These are phyloP conservation scores for pig (Sus scrofa) DNA, from an alignment of 2,113 vertebrate species.

Conservation along the genomic window T2T-Sscrofa CM000812.6:69102501-69103000, in stretches of 20 bases:
- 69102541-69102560: neutral
- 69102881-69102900: too few relatives aligned
- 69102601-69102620: neutral
- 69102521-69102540: neutral
- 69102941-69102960: neutral
- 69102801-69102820: neutral
- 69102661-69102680: neutral
- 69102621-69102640: neutral
- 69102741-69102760: neutral
- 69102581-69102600: neutral
- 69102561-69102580: accelerated
- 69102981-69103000: neutral
- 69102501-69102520: too few relatives aligned
- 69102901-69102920: neutral
- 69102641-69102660: neutral
- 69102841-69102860: neutral
- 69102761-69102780: neutral
- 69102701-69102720: neutral
- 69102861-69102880: neutral
- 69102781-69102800: neutral
- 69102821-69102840: neutral
- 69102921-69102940: neutral
- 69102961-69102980: neutral
- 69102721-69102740: neutral
- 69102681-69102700: neutral